Percentiles rank a stretch among this genome's conserved stretches.
These are phyloP conservation scores for Rhabditophanes sp. DNA, from an alignment of 2,888 invertebrate genomes.

Conservation along the genomic window DNA sequence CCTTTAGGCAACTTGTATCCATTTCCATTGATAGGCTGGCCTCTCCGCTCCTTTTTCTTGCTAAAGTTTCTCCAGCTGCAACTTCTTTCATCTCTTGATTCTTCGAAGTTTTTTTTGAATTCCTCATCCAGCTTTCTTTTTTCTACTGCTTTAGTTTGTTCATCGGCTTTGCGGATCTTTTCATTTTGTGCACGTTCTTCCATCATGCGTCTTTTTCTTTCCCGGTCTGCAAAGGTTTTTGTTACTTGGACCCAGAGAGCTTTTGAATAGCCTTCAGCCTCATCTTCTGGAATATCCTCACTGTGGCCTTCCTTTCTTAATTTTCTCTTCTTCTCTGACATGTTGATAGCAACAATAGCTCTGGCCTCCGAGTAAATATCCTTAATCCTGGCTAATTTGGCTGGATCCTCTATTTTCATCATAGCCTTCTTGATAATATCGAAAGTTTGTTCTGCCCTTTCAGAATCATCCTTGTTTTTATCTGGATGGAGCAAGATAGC, in stretches of 20 bases:
- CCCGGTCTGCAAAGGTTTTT: constrained; percentile 67
- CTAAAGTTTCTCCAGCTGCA: constrained; percentile 40
- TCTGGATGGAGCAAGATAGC: constrained; percentile 98
- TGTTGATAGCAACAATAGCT: constrained; percentile 77
- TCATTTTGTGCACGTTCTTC: constrained; percentile 59
- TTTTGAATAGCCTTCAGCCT: constrained; percentile 32
- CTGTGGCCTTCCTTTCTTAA: constrained; percentile 62
- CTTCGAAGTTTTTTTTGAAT: constrained; percentile 97
- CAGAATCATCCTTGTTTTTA: constrained; percentile 88
- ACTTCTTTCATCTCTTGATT: constrained; percentile 46
- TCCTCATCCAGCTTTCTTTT: constrained; percentile 74
- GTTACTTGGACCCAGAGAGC: constrained; percentile 31
- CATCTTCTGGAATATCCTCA: constrained; percentile 37
- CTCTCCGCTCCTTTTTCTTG: constrained; percentile 8
- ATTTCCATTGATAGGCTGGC: not conserved
- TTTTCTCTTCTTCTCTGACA: constrained; percentile 80
- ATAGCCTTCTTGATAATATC: constrained; percentile 50
- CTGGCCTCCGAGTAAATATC: constrained; percentile 94
- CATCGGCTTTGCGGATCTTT: constrained; percentile 62
- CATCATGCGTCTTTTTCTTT: constrained; percentile 67
- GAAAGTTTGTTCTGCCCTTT: constrained; percentile 64
- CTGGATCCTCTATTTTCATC: constrained; percentile 66
- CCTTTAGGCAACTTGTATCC: too few species aligned
- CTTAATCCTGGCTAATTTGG: constrained; percentile 75
- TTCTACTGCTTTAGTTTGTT: constrained; percentile 79